Evolutionary conservation across 2,113 vertebrate genomes (phyloP).

Genomic region (Aepyceros melampus): DNA sequence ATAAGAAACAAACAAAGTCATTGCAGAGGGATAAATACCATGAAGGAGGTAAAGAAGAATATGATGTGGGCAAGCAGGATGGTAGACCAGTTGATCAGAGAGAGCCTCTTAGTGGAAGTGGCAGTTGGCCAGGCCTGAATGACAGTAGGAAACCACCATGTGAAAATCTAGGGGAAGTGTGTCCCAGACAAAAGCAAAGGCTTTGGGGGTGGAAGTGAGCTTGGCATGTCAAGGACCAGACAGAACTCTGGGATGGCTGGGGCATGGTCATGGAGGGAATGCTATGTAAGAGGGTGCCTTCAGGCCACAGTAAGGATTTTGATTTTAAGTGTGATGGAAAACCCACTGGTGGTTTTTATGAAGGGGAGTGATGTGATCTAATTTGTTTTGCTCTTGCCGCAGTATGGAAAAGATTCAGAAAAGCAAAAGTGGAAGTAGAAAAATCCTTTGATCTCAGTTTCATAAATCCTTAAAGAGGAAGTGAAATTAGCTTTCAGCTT

Average conservation of each 20-base stretch:
- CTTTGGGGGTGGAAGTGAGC: not conserved
- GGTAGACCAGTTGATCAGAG: not conserved
- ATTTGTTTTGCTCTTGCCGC: not conserved
- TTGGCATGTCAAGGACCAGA: not conserved
- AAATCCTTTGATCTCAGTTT: slow-evolving; percentile 43
- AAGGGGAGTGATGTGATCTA: not conserved
- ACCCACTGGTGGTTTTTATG: not conserved
- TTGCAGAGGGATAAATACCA: not conserved
- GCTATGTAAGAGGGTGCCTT: not conserved
- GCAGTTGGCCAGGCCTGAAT: not conserved
- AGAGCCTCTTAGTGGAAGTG: not conserved
- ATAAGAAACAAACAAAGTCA: not conserved
- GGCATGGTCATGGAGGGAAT: not conserved
- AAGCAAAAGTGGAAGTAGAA: slow-evolving; percentile 52
- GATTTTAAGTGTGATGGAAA: not conserved
- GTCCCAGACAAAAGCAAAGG: not conserved
- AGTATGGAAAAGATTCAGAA: slow-evolving; percentile 7
- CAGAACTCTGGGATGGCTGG: not conserved
- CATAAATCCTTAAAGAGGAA: slow-evolving; percentile 32
- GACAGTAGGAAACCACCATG: not conserved
- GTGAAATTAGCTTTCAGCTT: slow-evolving; percentile 40
- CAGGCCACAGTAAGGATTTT: not conserved
- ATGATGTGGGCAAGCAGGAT: not conserved
- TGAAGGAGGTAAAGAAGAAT: not conserved
- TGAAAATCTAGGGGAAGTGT: not conserved